Conservation (phyloP, 2,113 vertebrate species). For the Chrysemys picta region DNA sequence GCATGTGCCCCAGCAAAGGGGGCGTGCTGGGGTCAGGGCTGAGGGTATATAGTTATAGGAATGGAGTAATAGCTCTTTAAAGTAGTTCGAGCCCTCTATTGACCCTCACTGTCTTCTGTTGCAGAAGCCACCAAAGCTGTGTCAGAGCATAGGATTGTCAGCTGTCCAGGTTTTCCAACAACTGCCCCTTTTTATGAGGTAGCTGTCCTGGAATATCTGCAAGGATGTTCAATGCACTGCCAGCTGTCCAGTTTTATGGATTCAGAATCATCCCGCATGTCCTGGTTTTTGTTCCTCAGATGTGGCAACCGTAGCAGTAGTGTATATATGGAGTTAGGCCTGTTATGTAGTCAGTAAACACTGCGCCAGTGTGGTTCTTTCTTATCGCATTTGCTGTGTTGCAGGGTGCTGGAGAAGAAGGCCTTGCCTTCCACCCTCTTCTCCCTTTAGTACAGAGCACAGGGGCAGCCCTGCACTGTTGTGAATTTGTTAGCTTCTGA, state of each 20-base stretch:
- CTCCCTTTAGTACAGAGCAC: not conserved
- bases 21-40: too few relatives aligned
- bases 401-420: not conserved
- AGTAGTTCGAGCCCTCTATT: not conserved
- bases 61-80: not conserved
- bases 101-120: not conserved
- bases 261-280: too few relatives aligned
- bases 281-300: too few relatives aligned
- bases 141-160: not conserved
- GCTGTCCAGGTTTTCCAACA: not conserved
- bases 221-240: too few relatives aligned
- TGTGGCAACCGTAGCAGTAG: too few relatives aligned
- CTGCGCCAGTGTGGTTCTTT: not conserved
- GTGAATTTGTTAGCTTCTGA: not conserved
- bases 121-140: not conserved
- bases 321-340: not conserved
- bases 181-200: too few relatives aligned
- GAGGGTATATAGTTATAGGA: not conserved
- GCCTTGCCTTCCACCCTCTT: not conserved
- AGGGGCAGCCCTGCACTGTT: constrained; percentile 17
- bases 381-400: not conserved
- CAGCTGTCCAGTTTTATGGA: too few relatives aligned
- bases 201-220: too few relatives aligned
- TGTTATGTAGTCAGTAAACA: not conserved
- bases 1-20: too few relatives aligned